These are phyloP conservation scores for Notospermus geniculatus DNA, from an alignment of 1,140 invertebrate genomes.

Conservation along the genomic window DNA sequence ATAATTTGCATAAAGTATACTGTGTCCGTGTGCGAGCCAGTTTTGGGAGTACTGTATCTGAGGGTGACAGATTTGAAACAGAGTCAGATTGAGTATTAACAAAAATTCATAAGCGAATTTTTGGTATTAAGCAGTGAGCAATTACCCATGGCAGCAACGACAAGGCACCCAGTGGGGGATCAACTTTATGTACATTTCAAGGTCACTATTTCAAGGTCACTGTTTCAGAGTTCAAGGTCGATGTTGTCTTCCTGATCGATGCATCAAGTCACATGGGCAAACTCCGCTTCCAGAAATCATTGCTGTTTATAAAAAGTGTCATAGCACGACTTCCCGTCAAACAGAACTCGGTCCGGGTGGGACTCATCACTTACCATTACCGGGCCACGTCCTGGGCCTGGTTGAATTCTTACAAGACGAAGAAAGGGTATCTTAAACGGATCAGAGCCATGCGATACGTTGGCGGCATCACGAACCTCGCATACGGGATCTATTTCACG, in stretches of 20 bases:
- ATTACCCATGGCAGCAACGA: too few species aligned
- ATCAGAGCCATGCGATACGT: background rate
- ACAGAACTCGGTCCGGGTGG: background rate
- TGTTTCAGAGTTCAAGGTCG: background rate
- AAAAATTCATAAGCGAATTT: too few species aligned
- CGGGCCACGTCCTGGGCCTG: background rate
- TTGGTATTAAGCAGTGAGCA: too few species aligned
- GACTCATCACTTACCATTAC: background rate
- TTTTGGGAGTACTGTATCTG: too few species aligned
- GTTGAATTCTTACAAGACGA: background rate
- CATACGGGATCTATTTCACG: background rate
- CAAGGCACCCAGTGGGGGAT: too few species aligned
- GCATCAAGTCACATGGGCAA: constrained; percentile 1
- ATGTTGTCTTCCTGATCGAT: constrained; percentile 6
- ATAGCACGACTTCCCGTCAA: background rate
- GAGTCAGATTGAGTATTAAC: too few species aligned
- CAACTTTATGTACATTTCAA: too few species aligned
- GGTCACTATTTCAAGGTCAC: too few species aligned
- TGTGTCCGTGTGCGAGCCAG: too few species aligned
- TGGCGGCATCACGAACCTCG: constrained; percentile 2
- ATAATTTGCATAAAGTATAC: too few species aligned
- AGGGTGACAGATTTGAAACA: too few species aligned
- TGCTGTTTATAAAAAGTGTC: background rate
- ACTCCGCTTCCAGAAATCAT: background rate
- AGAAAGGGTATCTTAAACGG: background rate